Percentiles rank a stretch among this genome's conserved stretches.
Conservation (phyloP, 1,140 invertebrate species). For the Bombus soroeensis region DNA sequence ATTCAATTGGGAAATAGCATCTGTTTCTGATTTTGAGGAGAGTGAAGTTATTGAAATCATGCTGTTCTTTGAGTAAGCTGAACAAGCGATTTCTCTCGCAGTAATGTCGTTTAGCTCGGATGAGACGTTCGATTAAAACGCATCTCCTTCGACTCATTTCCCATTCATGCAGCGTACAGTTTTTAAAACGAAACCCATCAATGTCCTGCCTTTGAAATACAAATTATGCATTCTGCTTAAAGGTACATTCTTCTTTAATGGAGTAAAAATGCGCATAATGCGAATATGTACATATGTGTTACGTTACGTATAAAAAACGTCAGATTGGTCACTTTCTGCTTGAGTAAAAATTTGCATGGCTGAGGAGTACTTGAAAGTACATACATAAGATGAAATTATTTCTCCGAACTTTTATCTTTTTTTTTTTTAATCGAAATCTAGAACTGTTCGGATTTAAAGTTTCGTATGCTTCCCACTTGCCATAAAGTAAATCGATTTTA, state of each 20-base stretch:
- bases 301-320: not conserved
- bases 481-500: no score
- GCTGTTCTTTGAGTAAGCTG: not conserved
- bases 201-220: not conserved
- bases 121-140: constrained; percentile 4
- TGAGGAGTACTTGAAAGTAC: not conserved
- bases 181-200: not conserved
- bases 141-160: not conserved
- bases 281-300: not conserved
- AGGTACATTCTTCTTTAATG: not conserved
- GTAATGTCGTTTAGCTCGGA: not conserved
- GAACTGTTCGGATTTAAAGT: no score
- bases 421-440: not conserved
- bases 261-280: no score
- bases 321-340: not conserved
- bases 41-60: constrained; percentile 28
- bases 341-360: not conserved
- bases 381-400: not conserved
- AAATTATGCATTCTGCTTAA: not conserved
- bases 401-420: not conserved
- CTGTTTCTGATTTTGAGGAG: constrained; percentile 9
- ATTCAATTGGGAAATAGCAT: constrained; percentile 34
- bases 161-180: not conserved
- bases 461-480: no score
- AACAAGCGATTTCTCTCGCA: not conserved